These are phyloP conservation scores for Calliscelio sp. DNA, from an alignment of 2,888 invertebrate genomes.

Conservation along the genomic window DNA sequence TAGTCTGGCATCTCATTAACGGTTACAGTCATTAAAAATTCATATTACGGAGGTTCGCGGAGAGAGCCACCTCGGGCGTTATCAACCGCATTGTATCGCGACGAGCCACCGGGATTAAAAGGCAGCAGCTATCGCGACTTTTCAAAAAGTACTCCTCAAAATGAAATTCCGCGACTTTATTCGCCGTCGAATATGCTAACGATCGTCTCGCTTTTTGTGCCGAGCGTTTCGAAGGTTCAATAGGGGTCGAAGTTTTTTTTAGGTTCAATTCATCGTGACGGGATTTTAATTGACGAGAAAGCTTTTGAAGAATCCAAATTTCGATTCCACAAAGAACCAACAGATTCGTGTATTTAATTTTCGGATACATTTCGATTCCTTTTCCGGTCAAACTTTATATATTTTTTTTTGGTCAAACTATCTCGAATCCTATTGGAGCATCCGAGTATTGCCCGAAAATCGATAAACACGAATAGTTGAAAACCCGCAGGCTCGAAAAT, in stretches of 20 bases:
- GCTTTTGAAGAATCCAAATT: not conserved
- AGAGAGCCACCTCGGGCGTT: constrained; percentile 66
- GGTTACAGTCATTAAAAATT: constrained; percentile 81
- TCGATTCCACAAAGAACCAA: too few species aligned
- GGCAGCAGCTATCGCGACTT: constrained; percentile 37
- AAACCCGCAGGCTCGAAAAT: too few species aligned
- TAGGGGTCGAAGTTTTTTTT: not conserved
- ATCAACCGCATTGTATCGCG: constrained; percentile 67
- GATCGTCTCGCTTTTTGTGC: constrained; percentile 60
- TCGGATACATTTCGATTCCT: too few species aligned
- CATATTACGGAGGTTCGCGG: constrained; percentile 52
- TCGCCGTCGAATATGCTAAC: constrained; percentile 58
- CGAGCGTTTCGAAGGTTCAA: constrained; percentile 38
- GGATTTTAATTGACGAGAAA: not conserved
- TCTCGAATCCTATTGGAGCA: too few species aligned
- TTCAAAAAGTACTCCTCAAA: constrained; percentile 63
- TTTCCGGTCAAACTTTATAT: too few species aligned
- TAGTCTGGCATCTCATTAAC: constrained; percentile 81
- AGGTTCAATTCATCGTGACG: not conserved
- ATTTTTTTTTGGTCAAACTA: too few species aligned
- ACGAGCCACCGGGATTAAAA: constrained; percentile 59
- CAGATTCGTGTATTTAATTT: too few species aligned
- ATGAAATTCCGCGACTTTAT: constrained; percentile 66
- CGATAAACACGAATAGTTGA: too few species aligned
- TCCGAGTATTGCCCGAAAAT: too few species aligned